Evolutionary conservation across 2,113 vertebrate genomes (phyloP).

Genomic region (Oryctolagus cuniculus): DNA sequence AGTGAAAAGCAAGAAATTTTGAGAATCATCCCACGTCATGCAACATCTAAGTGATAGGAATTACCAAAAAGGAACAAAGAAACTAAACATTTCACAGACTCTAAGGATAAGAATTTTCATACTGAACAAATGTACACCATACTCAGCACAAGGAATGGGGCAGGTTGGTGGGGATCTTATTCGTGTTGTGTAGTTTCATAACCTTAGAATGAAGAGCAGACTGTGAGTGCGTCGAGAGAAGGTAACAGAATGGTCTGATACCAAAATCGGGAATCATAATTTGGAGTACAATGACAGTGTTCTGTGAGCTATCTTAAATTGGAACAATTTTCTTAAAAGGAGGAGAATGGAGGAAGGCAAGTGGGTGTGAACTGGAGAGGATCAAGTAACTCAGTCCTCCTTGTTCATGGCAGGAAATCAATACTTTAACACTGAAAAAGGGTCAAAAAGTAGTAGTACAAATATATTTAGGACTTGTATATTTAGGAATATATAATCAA

Average conservation of each 20-base stretch:
- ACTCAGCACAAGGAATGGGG: background rate
- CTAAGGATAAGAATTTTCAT: background rate
- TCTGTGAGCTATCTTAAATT: background rate
- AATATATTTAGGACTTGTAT: background rate
- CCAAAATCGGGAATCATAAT: background rate
- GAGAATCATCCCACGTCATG: background rate
- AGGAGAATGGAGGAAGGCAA: background rate
- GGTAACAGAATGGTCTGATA: background rate
- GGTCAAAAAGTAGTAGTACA: background rate
- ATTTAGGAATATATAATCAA: background rate
- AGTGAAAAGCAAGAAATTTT: slow-evolving; percentile 2
- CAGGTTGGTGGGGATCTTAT: background rate
- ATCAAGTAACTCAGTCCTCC: background rate
- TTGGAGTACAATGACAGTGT: background rate
- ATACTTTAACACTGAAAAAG: background rate
- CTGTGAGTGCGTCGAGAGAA: background rate
- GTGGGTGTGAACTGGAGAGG: background rate
- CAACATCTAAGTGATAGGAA: background rate
- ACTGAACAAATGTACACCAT: background rate
- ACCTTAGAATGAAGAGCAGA: background rate
- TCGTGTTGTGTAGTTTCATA: background rate
- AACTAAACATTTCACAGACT: background rate
- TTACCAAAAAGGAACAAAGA: background rate
- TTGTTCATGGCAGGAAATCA: background rate
- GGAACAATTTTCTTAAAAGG: background rate